Evolutionary conservation across 2,888 invertebrate genomes (phyloP).

Genomic region (Polyploca ridens): DNA sequence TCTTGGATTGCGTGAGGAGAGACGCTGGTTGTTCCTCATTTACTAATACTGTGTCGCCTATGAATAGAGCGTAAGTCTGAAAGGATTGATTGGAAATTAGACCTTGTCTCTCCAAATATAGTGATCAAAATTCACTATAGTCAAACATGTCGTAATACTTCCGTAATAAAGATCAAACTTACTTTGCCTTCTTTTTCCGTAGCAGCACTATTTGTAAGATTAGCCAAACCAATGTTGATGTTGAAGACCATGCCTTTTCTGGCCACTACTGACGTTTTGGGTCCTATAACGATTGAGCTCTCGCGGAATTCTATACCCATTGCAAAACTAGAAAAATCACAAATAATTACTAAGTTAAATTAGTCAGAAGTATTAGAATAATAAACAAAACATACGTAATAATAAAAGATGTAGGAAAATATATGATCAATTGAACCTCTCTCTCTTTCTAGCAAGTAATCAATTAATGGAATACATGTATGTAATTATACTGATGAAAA

Average conservation of each 20-base stretch:
- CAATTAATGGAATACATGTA: too few relatives aligned
- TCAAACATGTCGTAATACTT: too few relatives aligned
- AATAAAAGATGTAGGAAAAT: too few relatives aligned
- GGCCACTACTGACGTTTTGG: conserved; percentile 91
- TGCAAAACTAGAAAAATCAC: conserved; percentile 87
- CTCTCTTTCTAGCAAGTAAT: too few relatives aligned
- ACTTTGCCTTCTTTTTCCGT: conserved; percentile 94
- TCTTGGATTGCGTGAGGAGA: conserved; percentile 95
- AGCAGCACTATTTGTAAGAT: conserved; percentile 92
- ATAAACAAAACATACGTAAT: not conserved
- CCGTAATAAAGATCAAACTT: conserved; percentile 17
- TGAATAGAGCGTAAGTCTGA: conserved; percentile 93
- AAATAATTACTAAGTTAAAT: conserved; percentile 14
- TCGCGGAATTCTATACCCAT: conserved; percentile 99
- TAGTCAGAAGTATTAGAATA: not conserved
- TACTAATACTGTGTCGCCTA: conserved; percentile 98
- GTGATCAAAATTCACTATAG: not conserved
- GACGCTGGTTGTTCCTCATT: conserved; percentile 95
- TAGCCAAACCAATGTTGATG: conserved; percentile 95
- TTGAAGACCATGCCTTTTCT: conserved; percentile 99
- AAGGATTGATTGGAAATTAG: not conserved
- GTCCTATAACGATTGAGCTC: conserved; percentile 95
- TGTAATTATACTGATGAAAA: too few relatives aligned
- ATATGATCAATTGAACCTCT: too few relatives aligned
- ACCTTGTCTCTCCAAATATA: not conserved